These are phyloP conservation scores for Eulithis testata DNA, from an alignment of 2,888 invertebrate species.

Conservation along the genomic window DNA sequence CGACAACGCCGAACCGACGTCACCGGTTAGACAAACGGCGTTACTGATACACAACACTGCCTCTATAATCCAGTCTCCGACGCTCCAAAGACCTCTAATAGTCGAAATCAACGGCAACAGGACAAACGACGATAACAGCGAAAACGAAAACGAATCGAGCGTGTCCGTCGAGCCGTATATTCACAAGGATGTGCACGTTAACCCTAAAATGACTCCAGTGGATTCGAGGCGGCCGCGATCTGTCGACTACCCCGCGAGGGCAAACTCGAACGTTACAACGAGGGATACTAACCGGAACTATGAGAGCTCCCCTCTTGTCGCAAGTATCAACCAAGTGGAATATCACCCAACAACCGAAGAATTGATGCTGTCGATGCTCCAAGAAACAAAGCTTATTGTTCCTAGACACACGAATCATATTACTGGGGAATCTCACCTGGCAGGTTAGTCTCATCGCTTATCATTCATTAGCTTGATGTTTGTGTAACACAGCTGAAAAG, in stretches of 20 bases:
- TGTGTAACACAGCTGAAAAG: constrained; percentile 15
- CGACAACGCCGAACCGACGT: constrained; percentile 53
- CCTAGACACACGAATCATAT: constrained; percentile 70
- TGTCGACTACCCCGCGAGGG: constrained; percentile 65
- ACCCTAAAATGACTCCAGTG: constrained; percentile 82
- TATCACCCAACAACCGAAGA: constrained; percentile 80
- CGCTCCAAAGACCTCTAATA: constrained; percentile 72
- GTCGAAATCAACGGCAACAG: constrained; percentile 72
- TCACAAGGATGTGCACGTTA: constrained; percentile 81
- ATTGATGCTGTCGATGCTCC: constrained; percentile 78
- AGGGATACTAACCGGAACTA: constrained; percentile 68
- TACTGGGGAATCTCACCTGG: constrained; percentile 70
- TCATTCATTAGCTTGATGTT: neutral
- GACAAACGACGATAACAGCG: constrained; percentile 57
- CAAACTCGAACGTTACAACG: constrained; percentile 45
- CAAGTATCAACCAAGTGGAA: constrained; percentile 77
- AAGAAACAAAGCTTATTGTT: constrained; percentile 76
- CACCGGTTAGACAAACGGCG: constrained; percentile 55
- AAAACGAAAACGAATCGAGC: constrained; percentile 65
- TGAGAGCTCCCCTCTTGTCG: constrained; percentile 76
- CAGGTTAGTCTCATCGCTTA: constrained; percentile 56
- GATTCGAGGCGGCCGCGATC: constrained; percentile 73
- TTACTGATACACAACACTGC: constrained; percentile 62
- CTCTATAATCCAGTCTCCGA: constrained; percentile 65
- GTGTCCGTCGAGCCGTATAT: constrained; percentile 72